A percentile compares a stretch with the other conserved stretches of the same genome.
Conservation (phyloP, 2,888 invertebrate genomes). For the Tiphia femorata region DNA sequence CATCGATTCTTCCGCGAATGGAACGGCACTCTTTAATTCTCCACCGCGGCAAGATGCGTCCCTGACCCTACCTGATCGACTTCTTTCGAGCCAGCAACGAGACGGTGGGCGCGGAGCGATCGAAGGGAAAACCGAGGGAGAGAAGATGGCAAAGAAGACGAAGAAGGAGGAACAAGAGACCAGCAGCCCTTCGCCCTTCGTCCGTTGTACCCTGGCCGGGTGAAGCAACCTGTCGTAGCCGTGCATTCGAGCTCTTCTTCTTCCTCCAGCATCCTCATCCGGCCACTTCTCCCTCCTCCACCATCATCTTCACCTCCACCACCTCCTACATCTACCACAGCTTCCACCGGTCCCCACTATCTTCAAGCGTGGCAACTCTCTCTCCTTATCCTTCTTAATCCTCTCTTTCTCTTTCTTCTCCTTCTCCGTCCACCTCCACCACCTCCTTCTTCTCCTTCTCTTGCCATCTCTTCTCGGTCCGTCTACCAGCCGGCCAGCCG, state of each 20-base stretch:
- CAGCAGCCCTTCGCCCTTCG: conserved; percentile 1
- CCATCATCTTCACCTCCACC: background rate
- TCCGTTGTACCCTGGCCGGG: background rate
- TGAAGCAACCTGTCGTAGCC: conserved; percentile 37
- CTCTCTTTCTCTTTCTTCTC: background rate
- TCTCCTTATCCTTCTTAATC: background rate
- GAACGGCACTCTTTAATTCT: background rate
- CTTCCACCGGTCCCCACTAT: background rate
- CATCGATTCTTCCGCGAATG: too few relatives aligned
- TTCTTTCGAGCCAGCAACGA: conserved; percentile 24
- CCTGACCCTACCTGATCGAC: conserved; percentile 43
- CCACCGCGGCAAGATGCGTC: conserved; percentile 19
- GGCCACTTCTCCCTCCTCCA: background rate
- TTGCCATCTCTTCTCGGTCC: background rate
- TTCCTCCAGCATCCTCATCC: conserved; percentile 27
- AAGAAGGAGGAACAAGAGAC: background rate
- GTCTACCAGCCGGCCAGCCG: conserved; percentile 1
- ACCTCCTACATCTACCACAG: too few relatives aligned
- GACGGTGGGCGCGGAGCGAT: background rate
- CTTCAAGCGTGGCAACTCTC: background rate
- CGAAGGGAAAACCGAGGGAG: background rate
- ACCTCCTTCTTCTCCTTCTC: conserved; percentile 5
- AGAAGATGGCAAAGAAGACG: background rate
- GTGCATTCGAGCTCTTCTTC: background rate
- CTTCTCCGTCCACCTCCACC: background rate